These are phyloP conservation scores for Parnassius apollo DNA, from an alignment of 2,888 invertebrate species.

Conservation along the genomic window DNA sequence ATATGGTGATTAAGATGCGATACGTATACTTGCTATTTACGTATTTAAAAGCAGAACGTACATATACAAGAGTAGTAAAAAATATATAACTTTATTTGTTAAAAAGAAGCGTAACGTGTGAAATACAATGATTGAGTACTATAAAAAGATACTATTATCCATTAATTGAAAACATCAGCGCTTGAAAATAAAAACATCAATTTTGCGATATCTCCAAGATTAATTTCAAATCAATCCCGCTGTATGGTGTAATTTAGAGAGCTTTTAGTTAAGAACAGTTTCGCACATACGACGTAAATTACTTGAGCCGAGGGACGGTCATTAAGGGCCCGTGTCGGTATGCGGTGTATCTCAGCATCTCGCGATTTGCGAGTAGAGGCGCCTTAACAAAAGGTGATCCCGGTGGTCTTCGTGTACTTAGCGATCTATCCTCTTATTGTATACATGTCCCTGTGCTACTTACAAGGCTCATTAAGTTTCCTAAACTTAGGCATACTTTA, in stretches of 20 bases:
- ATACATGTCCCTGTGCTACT: constrained; percentile 38
- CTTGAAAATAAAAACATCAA: constrained; percentile 43
- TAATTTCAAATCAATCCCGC: constrained; percentile 74
- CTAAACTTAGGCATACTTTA: constrained; percentile 26
- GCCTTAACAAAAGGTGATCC: constrained; percentile 71
- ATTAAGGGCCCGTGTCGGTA: constrained; percentile 71
- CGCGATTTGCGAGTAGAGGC: constrained; percentile 71
- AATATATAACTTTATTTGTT: too few relatives aligned
- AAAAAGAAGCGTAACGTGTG: too few relatives aligned
- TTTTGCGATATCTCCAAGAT: constrained; percentile 56
- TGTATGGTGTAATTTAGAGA: constrained; percentile 73
- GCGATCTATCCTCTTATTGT: constrained; percentile 58
- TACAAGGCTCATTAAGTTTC: constrained; percentile 23
- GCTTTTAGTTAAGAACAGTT: constrained; percentile 78
- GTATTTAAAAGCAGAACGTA: too few relatives aligned
- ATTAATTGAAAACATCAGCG: neutral
- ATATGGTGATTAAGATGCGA: too few relatives aligned
- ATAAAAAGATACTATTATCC: too few relatives aligned
- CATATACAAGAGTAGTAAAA: too few relatives aligned
- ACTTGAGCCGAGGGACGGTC: constrained; percentile 67
- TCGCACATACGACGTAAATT: constrained; percentile 79
- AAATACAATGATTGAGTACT: too few relatives aligned
- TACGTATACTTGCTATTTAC: too few relatives aligned
- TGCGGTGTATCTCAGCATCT: constrained; percentile 74
- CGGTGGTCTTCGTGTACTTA: constrained; percentile 68